Percentiles rank a stretch among this genome's conserved stretches.
phyloP scores from a whole-genome alignment of 92 coral and sea anemone species.

The Porites divaricata region DNA sequence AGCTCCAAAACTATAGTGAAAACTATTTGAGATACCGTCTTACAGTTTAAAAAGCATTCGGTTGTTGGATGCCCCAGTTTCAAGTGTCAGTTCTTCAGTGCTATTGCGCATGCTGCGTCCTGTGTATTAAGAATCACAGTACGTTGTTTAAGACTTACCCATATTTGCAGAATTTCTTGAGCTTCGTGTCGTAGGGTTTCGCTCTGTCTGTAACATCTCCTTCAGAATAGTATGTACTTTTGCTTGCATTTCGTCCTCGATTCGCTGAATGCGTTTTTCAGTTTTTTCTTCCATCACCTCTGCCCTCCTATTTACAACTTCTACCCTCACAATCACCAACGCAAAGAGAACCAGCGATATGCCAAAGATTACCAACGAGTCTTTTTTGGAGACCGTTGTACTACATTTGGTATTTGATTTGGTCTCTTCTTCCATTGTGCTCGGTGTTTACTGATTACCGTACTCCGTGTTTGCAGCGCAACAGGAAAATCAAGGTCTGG shows the following conservation, averaged over 20 bases:
- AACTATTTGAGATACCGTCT: no score
- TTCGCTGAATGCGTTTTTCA: slow-evolving; percentile 1
- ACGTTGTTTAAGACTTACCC: background rate
- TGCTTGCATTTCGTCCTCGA: background rate
- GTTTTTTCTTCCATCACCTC: background rate
- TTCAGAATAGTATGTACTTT: background rate
- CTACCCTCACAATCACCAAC: background rate
- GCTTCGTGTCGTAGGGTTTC: background rate
- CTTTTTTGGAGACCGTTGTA: background rate
- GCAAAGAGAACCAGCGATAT: background rate
- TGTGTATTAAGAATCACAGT: no score
- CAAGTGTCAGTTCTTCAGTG: no score
- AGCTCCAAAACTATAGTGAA: no score
- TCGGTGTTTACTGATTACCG: no score
- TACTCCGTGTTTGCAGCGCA: no score
- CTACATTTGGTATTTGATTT: background rate
- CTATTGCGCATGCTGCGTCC: no score
- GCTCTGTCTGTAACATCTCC: background rate
- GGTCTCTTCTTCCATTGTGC: background rate
- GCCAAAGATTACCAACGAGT: background rate
- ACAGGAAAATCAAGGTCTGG: no score
- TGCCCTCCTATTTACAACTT: background rate
- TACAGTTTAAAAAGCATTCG: no score
- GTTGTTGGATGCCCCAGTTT: no score
- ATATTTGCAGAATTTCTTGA: background rate